Conservation (phyloP, 2,888 invertebrate species). For the Trachelus stipa region DNA sequence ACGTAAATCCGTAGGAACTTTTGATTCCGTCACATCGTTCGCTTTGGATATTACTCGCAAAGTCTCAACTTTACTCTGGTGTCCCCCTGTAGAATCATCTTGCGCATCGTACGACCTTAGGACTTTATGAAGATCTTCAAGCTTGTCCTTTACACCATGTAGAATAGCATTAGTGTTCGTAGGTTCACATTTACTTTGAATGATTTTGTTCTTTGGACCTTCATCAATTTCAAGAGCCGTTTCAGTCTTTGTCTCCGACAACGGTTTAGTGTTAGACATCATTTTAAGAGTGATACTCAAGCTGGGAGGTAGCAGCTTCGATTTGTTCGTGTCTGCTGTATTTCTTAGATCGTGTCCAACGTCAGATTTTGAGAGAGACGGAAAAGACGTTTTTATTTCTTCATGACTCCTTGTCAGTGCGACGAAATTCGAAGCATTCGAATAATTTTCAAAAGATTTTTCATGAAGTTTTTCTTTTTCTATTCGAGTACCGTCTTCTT, state of each 20-base stretch:
- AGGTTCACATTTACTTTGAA: not conserved
- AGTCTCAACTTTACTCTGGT: not conserved
- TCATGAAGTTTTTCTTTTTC: not conserved
- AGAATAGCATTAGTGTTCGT: conserved; percentile 32
- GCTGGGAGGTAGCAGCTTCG: conserved; percentile 22
- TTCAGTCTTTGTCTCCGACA: not conserved
- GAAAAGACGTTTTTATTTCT: not conserved
- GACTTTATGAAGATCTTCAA: conserved; percentile 47
- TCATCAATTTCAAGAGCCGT: not conserved
- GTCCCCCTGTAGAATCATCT: conserved; percentile 14
- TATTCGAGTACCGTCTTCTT: not conserved
- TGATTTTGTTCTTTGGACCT: not conserved
- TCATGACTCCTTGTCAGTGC: not conserved
- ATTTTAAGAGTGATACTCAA: conserved; percentile 28
- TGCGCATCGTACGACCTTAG: conserved; percentile 35
- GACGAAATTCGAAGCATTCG: not conserved
- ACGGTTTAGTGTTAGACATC: not conserved
- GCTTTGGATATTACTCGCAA: not conserved
- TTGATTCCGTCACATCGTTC: not conserved
- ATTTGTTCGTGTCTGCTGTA: not conserved
- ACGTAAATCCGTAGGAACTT: not conserved
- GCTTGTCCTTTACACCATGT: conserved; percentile 40
- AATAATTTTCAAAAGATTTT: not conserved
- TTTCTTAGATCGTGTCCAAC: not conserved
- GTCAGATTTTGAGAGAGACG: not conserved